Evolutionary conservation across 2,797 vertebrate species (phyloP), one percentile per base, ranked within the genome.

Genomic region (Melanotaenia trifasciata): DNA sequence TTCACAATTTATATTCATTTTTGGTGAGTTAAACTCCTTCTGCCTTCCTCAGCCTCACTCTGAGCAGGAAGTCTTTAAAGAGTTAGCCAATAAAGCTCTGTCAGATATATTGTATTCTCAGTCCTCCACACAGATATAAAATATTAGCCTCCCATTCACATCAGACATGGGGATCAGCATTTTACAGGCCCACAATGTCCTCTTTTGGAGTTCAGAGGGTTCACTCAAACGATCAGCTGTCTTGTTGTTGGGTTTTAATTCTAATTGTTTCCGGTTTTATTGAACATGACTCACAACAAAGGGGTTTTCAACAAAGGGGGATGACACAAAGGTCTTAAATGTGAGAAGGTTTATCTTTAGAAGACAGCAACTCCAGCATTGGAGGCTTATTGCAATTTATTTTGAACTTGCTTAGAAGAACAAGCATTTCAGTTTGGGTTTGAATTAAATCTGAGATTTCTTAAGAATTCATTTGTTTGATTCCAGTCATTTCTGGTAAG

Each of bases 41-140:
- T 22, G 28, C 78, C 73, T 85, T 64, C 64, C 76, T 73, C 77
- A 75, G 84, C 24, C 67, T 84, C 51, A 36, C 58, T 88, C 83
- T 59, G 60, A 38, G 70, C 87, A 93, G 91, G 90, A 92, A 90
- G 91, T 92, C 92, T 90, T 93, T 92, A 91, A 92, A 92, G 81
- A 81, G 79, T 70, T 79, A 80, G 78, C 86, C 88, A 87, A 91
- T 93, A 91, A 90, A 93, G 89, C 74, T 68, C 58, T 88, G 89
- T 93, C 90, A 92, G 88, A 94, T 92, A 90, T 87, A 90, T 84
- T 81, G 88, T 86, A 74, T 88, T 88, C 78, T 66, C 70, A 28
- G 38, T 83, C 85, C 85, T 88, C 87, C 74, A 61, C 69, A 71
- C 64, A 81, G 84, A 84, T 84, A 84, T 89, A 83, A 90, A 89